phyloP scores from a whole-genome alignment of 1,140 invertebrate genomes.

The Drosophila arawakana region DNA sequence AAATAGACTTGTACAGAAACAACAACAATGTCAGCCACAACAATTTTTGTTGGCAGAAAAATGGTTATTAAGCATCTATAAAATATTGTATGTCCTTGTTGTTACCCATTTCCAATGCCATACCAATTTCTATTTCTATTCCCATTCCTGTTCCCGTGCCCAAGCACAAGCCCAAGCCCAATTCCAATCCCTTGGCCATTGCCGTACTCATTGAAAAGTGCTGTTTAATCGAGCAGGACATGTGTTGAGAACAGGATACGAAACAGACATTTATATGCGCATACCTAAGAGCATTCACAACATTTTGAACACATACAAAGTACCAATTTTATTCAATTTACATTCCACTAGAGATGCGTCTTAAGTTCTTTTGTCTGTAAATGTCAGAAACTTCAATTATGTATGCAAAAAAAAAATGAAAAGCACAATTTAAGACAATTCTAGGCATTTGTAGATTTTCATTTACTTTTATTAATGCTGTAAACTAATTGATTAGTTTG shows the following conservation, averaged over 20 bases:
- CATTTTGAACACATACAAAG: background rate
- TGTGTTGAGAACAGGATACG: conserved; percentile 15
- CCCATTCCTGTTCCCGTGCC: no score
- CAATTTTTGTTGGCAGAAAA: conserved; percentile 15
- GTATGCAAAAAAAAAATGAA: no score
- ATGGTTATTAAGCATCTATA: conserved; percentile 18
- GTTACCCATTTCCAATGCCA: background rate
- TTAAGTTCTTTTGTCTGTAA: background rate
- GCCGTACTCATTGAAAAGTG: conserved; percentile 45
- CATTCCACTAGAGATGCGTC: conserved; percentile 11
- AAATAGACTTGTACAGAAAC: background rate
- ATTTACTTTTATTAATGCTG: no score
- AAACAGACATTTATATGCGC: conserved; percentile 32
- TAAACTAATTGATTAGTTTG: no score
- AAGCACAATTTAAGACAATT: no score
- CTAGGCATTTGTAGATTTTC: no score
- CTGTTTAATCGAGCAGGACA: conserved; percentile 62
- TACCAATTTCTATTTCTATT: no score
- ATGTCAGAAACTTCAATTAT: no score
- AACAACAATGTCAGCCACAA: background rate
- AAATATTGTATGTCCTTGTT: conserved; percentile 27
- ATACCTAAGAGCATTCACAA: conserved; percentile 16
- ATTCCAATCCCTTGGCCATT: background rate
- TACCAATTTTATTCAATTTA: conserved; percentile 31
- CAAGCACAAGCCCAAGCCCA: background rate